Conservation (phyloP, 2,113 vertebrate genomes). For the Sus scrofa region DNA sequence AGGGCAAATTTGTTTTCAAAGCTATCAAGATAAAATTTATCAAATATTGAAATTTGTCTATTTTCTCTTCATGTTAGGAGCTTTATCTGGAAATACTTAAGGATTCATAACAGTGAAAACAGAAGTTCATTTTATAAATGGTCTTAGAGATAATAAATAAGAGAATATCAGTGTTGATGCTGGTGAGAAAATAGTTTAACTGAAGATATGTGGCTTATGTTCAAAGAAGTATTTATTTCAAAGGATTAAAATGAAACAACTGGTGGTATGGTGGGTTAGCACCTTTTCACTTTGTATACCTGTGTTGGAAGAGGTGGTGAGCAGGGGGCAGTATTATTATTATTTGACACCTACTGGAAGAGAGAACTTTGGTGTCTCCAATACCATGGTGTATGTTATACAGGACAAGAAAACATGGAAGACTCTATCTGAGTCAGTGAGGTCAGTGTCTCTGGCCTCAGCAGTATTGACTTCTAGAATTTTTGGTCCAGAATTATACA, state of each 20-base stretch:
- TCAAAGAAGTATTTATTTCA: slow-evolving; percentile 50
- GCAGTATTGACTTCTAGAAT: background rate
- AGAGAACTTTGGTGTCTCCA: background rate
- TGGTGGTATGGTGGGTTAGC: slow-evolving; percentile 30
- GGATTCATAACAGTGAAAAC: slow-evolving; percentile 60
- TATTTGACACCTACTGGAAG: background rate
- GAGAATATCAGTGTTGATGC: slow-evolving; percentile 66
- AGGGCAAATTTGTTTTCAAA: slow-evolving; percentile 78
- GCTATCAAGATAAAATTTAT: slow-evolving; percentile 74
- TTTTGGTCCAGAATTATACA: slow-evolving; percentile 10
- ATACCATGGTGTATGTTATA: background rate
- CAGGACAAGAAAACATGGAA: background rate
- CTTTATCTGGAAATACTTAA: slow-evolving; percentile 77
- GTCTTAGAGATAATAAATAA: slow-evolving; percentile 67
- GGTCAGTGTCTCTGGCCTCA: background rate
- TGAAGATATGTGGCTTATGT: slow-evolving; percentile 66
- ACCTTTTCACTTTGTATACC: slow-evolving; percentile 36
- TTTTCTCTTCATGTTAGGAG: slow-evolving; percentile 74
- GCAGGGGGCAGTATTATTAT: background rate
- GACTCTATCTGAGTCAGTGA: background rate
- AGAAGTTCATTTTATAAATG: slow-evolving; percentile 71
- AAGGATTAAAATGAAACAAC: slow-evolving; percentile 45
- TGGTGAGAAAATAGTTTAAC: slow-evolving; percentile 67
- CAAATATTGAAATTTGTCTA: slow-evolving; percentile 74
- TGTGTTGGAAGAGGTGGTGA: background rate